These are phyloP conservation scores for Bugula neritina DNA, from an alignment of 2,888 invertebrate genomes.

Conservation along the genomic window DNA sequence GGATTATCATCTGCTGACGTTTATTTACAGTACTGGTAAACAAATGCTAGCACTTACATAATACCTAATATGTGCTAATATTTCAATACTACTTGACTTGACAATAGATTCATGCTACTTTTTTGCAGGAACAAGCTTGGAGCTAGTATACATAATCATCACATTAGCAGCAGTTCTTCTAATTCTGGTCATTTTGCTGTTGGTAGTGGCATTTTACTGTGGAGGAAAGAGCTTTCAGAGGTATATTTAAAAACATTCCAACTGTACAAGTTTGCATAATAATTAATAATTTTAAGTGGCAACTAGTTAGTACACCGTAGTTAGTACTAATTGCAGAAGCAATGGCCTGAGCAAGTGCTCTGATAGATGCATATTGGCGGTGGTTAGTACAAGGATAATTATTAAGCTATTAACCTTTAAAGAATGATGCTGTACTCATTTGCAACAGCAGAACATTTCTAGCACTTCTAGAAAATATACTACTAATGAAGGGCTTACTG, in stretches of 20 bases:
- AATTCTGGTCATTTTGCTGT: constrained; percentile 8
- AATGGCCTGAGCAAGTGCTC: not conserved
- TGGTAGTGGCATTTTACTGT: not conserved
- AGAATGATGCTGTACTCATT: not conserved
- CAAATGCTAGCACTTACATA: too few relatives aligned
- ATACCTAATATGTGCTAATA: too few relatives aligned
- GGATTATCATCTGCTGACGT: too few relatives aligned
- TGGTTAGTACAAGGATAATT: constrained; percentile 3
- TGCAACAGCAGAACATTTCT: too few relatives aligned
- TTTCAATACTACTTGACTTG: too few relatives aligned
- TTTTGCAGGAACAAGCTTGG: not conserved
- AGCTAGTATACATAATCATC: constrained; percentile 1
- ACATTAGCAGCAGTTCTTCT: constrained; percentile 18
- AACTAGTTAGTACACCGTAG: too few relatives aligned
- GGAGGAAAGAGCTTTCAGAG: constrained; percentile 8
- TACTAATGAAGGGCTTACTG: too few relatives aligned
- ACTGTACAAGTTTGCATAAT: too few relatives aligned
- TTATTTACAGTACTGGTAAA: too few relatives aligned
- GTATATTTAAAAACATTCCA: not conserved
- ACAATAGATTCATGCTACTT: too few relatives aligned
- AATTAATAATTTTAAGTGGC: not conserved
- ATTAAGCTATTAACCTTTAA: constrained; percentile 23
- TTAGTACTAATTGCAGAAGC: too few relatives aligned
- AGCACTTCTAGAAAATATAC: too few relatives aligned
- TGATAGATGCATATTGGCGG: not conserved